A percentile compares a stretch with the other conserved stretches of the same genome.
Evolutionary conservation across 1,140 invertebrate genomes (phyloP).

Genomic region (Cotesia glomerata): DNA sequence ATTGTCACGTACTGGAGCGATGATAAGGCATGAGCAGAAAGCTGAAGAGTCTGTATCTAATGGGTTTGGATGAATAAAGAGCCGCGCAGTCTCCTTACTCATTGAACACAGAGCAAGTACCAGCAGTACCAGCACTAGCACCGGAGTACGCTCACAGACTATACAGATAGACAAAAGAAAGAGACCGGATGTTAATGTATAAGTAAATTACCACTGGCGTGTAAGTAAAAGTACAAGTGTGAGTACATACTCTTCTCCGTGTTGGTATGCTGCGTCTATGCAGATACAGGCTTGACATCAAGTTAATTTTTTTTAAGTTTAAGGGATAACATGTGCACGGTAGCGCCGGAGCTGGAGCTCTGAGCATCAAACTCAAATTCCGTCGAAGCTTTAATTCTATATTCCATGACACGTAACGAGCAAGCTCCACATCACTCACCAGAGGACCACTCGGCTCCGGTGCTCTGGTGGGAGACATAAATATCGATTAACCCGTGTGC

Average conservation of each 20-base stretch:
- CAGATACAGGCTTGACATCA: no score
- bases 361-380: not conserved
- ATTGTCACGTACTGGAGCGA: no score
- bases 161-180: slow-evolving; percentile 11
- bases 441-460: not conserved
- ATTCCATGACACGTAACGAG: not conserved
- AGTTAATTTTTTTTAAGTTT: no score
- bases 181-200: not conserved
- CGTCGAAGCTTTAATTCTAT: no score
- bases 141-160: not conserved
- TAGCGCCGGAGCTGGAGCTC: not conserved
- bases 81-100: slow-evolving; percentile 27
- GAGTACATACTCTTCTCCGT: not conserved
- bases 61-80: not conserved
- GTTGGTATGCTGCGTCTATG: no score
- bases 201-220: not conserved
- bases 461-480: slow-evolving; percentile 10
- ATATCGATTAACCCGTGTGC: slow-evolving; percentile 19
- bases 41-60: not conserved
- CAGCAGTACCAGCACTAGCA: not conserved
- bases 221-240: not conserved
- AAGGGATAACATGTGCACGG: no score
- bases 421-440: not conserved
- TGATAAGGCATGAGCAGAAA: not conserved
- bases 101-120: slow-evolving; percentile 20